A percentile compares a stretch with the other conserved stretches of the same genome.
Conservation (phyloP, 2,113 vertebrate species). For the Peromyscus maniculatus region DNA sequence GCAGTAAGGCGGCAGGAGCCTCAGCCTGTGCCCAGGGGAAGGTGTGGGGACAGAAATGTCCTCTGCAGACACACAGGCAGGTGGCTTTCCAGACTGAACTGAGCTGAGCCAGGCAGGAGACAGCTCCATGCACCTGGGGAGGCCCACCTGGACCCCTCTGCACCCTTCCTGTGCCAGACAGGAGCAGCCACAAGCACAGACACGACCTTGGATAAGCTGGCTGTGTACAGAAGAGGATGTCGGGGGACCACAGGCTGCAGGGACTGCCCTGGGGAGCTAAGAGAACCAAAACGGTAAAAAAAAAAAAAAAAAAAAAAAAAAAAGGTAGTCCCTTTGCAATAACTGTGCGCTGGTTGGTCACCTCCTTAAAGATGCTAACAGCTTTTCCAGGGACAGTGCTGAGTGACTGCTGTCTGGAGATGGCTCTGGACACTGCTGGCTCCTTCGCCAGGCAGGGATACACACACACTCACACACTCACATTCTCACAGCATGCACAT, state of each 20-base stretch:
- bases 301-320: constrained; percentile 67
- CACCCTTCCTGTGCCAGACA: background rate
- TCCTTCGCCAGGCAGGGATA: background rate
- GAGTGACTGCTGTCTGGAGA: constrained; percentile 1
- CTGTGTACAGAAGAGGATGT: background rate
- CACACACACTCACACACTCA: background rate
- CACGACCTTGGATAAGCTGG: background rate
- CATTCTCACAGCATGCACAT: background rate
- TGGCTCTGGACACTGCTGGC: background rate
- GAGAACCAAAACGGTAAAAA: constrained; percentile 43
- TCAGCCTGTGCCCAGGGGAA: background rate
- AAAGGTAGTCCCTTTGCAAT: constrained; percentile 26
- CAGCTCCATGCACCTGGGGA: background rate
- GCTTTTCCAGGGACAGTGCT: background rate
- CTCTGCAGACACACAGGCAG: rapidly evolving
- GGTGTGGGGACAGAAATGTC: background rate
- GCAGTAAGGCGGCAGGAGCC: background rate
- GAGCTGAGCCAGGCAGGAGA: background rate
- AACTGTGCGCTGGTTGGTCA: constrained; percentile 54
- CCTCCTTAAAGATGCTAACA: constrained; percentile 66
- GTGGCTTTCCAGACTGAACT: rapidly evolving
- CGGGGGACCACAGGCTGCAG: background rate
- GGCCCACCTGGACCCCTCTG: background rate
- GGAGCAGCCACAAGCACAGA: background rate
- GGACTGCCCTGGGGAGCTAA: background rate